Conservation (phyloP, 2,888 invertebrate genomes). For the Lampropteryx suffumata region DNA sequence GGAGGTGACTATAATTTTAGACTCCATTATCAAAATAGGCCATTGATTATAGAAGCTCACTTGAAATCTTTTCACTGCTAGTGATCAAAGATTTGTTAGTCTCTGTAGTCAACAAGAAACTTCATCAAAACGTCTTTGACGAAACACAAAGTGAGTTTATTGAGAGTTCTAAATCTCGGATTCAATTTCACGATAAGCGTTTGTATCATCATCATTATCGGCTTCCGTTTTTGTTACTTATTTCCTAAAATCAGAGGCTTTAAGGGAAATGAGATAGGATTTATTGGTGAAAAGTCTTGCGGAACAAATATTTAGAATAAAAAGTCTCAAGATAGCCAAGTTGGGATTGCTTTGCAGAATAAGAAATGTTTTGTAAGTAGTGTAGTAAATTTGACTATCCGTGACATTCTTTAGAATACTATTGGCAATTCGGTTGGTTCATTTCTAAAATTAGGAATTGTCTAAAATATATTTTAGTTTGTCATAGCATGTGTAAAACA, state of each 20-base stretch:
- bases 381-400: too few relatives aligned
- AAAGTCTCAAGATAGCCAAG: neutral
- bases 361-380: too few relatives aligned
- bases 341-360: too few relatives aligned
- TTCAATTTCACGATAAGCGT: slow-evolving; percentile 24
- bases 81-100: neutral
- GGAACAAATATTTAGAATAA: neutral
- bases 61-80: too few relatives aligned
- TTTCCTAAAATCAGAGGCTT: slow-evolving; percentile 16
- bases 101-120: neutral
- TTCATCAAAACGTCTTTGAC: slow-evolving; percentile 14
- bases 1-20: too few relatives aligned
- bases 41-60: too few relatives aligned
- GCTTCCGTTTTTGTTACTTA: slow-evolving; percentile 14
- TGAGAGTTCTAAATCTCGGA: slow-evolving; percentile 8
- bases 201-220: slow-evolving; percentile 27
- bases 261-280: slow-evolving; percentile 10
- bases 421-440: too few relatives aligned
- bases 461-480: too few relatives aligned
- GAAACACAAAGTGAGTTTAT: slow-evolving; percentile 11
- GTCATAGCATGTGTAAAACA: too few relatives aligned
- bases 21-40: too few relatives aligned
- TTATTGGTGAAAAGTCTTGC: slow-evolving; percentile 3
- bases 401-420: too few relatives aligned
- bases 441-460: too few relatives aligned